Evolutionary conservation across 2,888 invertebrate species (phyloP), one percentile per base, ranked within the genome.

Genomic region (Scaeva pyrastri): DNA sequence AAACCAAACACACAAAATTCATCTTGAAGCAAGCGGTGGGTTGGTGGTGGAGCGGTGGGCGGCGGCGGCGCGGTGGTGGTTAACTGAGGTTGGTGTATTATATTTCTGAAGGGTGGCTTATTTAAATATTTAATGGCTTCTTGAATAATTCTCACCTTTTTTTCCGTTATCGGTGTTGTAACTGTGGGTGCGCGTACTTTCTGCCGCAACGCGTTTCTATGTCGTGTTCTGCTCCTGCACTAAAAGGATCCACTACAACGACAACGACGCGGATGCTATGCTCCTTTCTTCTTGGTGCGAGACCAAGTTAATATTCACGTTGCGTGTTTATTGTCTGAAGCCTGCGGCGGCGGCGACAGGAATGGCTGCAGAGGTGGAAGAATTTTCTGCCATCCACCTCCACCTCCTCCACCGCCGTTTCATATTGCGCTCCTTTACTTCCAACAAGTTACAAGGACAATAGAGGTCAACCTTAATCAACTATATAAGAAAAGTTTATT

Each of bases 91-190:
- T 31, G 6, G 31, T 31, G 52, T 52, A 52, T 52, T 52, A 52
- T 43, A 39, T 11, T 62, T 48, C 56, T 56, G 73, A 71, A 48
- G 79, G 79, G 70, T 50, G 70, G 79, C 70, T 73, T 70, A 84
- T 84, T 74, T 84, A 70, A 79, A 84, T 84, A 84, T 84, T 84
- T 84, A 84, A 79, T 75, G 70, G 50, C 50, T 70, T 58, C 84
- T 79, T 74, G 83, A 84, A 84, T 84, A 84, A 84, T 84, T 79
- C 74, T 56, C 79, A 84, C 79, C 84, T 79, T 84, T 84, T 73
- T 70, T 62, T 36, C 36, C 31, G 56, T 16, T 55, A 14, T 31
- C 23, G 26, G 16, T 26, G 12, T n/a, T 45, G 0, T 23, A n/a
- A 10, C 48, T 45, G 52, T 55, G 21, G 36, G 23, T 68, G 66